These are phyloP conservation scores for Meloidogyne chitwoodi DNA, from an alignment of 1,140 invertebrate genomes.

Conservation along the genomic window DNA sequence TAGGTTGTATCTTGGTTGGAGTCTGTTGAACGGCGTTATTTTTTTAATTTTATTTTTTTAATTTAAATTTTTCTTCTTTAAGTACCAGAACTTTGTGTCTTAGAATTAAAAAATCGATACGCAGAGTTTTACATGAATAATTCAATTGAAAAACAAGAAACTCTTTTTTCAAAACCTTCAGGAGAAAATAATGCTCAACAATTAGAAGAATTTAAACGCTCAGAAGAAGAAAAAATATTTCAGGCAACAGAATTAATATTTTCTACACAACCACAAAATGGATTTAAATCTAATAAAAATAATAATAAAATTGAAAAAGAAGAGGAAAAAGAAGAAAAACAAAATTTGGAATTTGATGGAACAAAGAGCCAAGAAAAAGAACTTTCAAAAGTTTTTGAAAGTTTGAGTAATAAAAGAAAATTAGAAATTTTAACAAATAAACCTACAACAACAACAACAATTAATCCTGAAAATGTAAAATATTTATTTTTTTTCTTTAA, in stretches of 20 bases:
- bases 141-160: neutral
- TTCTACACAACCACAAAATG: neutral
- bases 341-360: neutral
- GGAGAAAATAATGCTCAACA: neutral
- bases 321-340: neutral
- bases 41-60: conserved; percentile 6
- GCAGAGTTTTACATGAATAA: conserved; percentile 31
- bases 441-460: neutral
- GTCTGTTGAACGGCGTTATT: neutral
- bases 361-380: neutral
- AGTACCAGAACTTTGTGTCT: conserved; percentile 40
- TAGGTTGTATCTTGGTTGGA: too few relatives aligned
- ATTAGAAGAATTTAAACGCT: neutral
- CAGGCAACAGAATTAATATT: conserved; percentile 33
- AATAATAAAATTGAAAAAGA: neutral
- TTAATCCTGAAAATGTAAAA: neutral
- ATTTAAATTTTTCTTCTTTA: conserved; percentile 16
- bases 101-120: conserved; percentile 36
- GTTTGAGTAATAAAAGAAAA: neutral
- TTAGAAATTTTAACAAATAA: conserved; percentile 5
- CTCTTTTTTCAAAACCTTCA: neutral
- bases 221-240: conserved; percentile 41
- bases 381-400: neutral
- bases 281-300: neutral
- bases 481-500: neutral